phyloP scores from a whole-genome alignment of 1,140 invertebrate genomes.

The Hetaerina americana region DNA sequence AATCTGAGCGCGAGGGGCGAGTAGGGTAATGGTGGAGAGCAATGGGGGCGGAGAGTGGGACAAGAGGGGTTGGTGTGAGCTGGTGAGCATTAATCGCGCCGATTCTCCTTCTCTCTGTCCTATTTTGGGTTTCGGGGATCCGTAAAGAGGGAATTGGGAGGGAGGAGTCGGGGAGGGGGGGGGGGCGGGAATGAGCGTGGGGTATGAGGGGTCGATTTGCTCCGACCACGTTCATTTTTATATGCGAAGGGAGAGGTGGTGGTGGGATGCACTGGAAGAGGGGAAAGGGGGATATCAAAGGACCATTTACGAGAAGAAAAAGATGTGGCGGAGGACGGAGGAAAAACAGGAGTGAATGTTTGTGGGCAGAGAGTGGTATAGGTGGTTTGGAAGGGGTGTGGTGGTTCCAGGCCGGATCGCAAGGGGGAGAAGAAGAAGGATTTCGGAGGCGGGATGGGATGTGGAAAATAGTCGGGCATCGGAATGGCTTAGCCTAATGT shows the following conservation, averaged over 20 bases:
- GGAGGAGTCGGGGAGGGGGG: no score
- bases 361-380: background rate
- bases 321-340: background rate
- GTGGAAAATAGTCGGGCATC: background rate
- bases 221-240: background rate
- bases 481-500: background rate
- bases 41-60: background rate
- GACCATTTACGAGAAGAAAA: background rate
- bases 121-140: background rate
- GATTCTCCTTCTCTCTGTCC: background rate
- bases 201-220: background rate
- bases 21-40: no score
- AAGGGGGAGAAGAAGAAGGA: background rate
- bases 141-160: no score
- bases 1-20: no score
- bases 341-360: background rate
- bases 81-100: background rate
- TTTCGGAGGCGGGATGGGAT: no score
- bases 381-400: no score
- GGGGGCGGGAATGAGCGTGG: no score
- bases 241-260: background rate
- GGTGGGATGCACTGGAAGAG: background rate
- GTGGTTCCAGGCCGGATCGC: no score
- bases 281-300: background rate
- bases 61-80: background rate